Conservation (phyloP, 1,140 invertebrate species). For the Drosophila ironensis region DNA sequence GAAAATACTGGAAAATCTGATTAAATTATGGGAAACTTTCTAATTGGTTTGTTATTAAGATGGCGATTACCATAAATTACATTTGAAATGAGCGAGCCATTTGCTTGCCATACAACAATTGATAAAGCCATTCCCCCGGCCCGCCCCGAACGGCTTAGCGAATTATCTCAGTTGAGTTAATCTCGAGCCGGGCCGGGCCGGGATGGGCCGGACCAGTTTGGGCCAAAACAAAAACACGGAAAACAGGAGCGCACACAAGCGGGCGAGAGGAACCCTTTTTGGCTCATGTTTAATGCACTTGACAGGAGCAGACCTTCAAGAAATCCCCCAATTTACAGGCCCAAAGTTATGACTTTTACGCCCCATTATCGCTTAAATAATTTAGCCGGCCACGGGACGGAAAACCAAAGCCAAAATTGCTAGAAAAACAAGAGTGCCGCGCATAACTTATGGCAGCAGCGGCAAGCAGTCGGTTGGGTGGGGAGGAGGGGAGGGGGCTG, state of each 20-base stretch:
- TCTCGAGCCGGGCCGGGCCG: not conserved
- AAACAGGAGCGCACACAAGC: not conserved
- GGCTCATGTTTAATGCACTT: slow-evolving; percentile 46
- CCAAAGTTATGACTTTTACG: slow-evolving; percentile 68
- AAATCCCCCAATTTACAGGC: slow-evolving; percentile 26
- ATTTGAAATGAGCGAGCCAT: slow-evolving; percentile 30
- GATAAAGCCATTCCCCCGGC: slow-evolving; percentile 16
- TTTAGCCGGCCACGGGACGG: slow-evolving; percentile 45
- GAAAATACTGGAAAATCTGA: slow-evolving; percentile 37
- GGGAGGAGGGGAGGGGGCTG: slow-evolving; percentile 8
- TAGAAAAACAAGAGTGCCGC: slow-evolving; percentile 19
- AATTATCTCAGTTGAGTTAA: slow-evolving; percentile 25
- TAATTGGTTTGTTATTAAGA: slow-evolving; percentile 63
- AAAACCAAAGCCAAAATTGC: slow-evolving; percentile 28
- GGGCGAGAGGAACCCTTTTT: no score
- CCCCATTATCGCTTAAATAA: slow-evolving; percentile 74
- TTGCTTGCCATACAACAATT: slow-evolving; percentile 18
- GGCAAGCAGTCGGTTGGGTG: not conserved
- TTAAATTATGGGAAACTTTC: slow-evolving; percentile 67
- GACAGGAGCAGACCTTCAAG: slow-evolving; percentile 45
- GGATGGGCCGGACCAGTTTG: no score
- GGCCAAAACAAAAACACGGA: slow-evolving; percentile 5
- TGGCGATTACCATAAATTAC: slow-evolving; percentile 56
- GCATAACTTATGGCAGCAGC: slow-evolving; percentile 28
- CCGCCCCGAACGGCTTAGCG: slow-evolving; percentile 3